Conservation (phyloP, 2,113 vertebrate species). For the Nipponia nippon region DNA sequence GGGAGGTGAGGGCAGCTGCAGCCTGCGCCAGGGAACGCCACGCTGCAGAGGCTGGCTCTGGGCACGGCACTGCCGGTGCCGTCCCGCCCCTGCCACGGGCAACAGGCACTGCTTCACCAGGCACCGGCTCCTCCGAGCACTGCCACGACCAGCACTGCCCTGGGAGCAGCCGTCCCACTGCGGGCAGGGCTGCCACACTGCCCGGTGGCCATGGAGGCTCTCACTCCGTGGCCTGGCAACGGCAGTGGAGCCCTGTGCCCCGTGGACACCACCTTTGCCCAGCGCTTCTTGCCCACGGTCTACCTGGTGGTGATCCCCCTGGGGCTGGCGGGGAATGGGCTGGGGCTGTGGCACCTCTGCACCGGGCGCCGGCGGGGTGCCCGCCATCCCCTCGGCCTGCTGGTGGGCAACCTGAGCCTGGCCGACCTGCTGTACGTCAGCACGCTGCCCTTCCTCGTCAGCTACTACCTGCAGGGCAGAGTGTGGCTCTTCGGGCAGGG, state of each 20-base stretch:
- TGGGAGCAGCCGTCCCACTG: rapidly evolving
- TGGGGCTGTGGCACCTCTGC: conserved; percentile 66
- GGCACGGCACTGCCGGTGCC: background rate
- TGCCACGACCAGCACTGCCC: rapidly evolving
- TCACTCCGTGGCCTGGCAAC: background rate
- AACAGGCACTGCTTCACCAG: background rate
- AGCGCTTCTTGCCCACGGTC: conserved; percentile 66
- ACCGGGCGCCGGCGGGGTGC: background rate
- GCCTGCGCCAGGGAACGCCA: rapidly evolving
- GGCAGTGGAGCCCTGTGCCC: background rate
- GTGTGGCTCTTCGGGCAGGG: conserved; percentile 74
- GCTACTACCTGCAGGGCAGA: conserved; percentile 60
- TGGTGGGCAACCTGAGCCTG: conserved; percentile 77
- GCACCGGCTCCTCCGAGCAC: background rate
- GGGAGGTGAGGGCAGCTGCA: background rate
- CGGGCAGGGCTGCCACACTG: rapidly evolving
- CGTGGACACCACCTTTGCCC: conserved; percentile 26
- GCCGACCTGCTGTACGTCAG: conserved; percentile 79
- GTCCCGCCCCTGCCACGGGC: background rate
- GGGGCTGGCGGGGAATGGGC: conserved; percentile 73
- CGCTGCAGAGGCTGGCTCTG: background rate
- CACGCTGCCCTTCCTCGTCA: conserved; percentile 77
- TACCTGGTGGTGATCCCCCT: conserved; percentile 73
- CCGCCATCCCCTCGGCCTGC: conserved; percentile 57
- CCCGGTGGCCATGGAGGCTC: background rate